Evolutionary conservation across 1,140 invertebrate genomes (phyloP).

Genomic region (Drosophila subobscura): DNA sequence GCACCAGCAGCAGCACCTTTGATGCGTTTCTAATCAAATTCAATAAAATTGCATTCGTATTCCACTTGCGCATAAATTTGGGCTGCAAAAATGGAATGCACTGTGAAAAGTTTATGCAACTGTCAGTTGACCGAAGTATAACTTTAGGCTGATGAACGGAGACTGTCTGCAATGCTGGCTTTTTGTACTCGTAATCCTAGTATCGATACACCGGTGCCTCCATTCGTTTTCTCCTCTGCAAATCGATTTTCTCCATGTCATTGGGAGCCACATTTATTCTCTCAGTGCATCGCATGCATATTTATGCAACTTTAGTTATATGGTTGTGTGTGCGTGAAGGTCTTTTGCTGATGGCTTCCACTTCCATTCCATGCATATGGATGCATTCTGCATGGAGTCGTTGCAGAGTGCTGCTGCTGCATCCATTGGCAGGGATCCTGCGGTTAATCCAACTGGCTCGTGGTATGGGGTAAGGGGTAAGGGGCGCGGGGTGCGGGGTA

Average conservation of each 20-base stretch:
- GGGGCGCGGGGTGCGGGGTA: not conserved
- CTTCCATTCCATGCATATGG: conserved; percentile 16
- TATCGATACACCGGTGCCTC: too few species aligned
- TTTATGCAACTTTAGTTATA: conserved; percentile 23
- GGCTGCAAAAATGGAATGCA: conserved; percentile 30
- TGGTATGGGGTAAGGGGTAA: not conserved
- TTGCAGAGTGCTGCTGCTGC: conserved; percentile 22
- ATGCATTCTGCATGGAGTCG: not conserved
- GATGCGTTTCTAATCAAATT: conserved; percentile 51
- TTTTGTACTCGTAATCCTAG: too few species aligned
- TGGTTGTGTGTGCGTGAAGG: conserved; percentile 8
- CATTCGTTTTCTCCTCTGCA: too few species aligned
- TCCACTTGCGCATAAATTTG: conserved; percentile 48
- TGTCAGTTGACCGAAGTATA: too few species aligned
- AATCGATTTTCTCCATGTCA: too few species aligned
- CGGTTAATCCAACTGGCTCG: conserved; percentile 32
- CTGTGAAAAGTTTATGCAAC: too few species aligned
- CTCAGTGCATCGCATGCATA: conserved; percentile 23
- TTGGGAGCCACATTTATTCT: too few species aligned
- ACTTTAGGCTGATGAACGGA: too few species aligned
- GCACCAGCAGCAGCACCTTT: conserved; percentile 21
- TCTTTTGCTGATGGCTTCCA: conserved; percentile 8
- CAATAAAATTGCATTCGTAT: conserved; percentile 49
- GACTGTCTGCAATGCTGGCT: too few species aligned
- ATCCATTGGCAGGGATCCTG: conserved; percentile 38